phyloP scores from a whole-genome alignment of 2,888 invertebrate species.

The Sinelater perroti region DNA sequence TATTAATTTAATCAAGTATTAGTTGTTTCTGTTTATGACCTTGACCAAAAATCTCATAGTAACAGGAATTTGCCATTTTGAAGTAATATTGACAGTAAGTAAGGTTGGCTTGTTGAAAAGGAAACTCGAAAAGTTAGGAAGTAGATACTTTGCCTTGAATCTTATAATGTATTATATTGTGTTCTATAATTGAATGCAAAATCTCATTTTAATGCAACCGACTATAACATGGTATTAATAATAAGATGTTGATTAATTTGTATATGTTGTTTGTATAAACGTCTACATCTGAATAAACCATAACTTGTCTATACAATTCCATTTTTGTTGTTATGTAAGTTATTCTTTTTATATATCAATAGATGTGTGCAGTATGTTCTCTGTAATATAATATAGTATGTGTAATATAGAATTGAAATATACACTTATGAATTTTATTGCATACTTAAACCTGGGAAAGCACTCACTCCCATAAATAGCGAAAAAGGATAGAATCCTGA shows the following conservation, averaged over 20 bases:
- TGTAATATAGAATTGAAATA: slow-evolving; percentile 45
- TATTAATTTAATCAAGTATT: too few species aligned
- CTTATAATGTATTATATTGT: slow-evolving; percentile 14
- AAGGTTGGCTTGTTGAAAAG: background rate
- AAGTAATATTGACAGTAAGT: background rate
- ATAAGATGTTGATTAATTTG: slow-evolving; percentile 47
- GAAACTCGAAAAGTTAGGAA: background rate
- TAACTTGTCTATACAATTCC: slow-evolving; percentile 47
- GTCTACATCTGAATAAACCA: slow-evolving; percentile 25
- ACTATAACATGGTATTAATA: slow-evolving; percentile 28
- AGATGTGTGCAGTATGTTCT: slow-evolving; percentile 47
- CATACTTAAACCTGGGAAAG: too few species aligned
- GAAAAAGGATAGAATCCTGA: too few species aligned
- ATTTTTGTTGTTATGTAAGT: slow-evolving; percentile 46
- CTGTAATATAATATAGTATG: slow-evolving; percentile 46
- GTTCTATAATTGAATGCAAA: slow-evolving; percentile 13
- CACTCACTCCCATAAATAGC: too few species aligned
- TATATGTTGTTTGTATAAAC: slow-evolving; percentile 54
- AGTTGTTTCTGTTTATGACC: background rate
- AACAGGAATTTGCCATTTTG: background rate
- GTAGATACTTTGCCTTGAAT: slow-evolving; percentile 11
- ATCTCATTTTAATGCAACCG: slow-evolving; percentile 19
- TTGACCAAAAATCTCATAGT: background rate
- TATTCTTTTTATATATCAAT: slow-evolving; percentile 50
- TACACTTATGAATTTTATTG: too few species aligned